Evolutionary conservation across 2,888 invertebrate genomes (phyloP).

Genomic region (Plebejus anna): DNA sequence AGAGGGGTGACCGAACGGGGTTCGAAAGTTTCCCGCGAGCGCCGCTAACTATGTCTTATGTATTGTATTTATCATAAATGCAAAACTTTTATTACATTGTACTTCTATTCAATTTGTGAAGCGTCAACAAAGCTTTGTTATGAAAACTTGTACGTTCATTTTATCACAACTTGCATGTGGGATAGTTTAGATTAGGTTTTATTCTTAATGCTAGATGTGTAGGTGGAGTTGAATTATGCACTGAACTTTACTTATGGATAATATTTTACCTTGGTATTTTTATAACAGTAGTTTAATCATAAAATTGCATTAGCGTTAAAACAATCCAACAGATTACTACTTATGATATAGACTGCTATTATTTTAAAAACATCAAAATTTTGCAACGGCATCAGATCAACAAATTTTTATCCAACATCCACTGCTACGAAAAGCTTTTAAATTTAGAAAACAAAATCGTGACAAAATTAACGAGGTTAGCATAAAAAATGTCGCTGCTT

Average conservation of each 20-base stretch:
- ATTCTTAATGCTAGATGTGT: background rate
- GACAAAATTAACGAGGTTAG: conserved; percentile 32
- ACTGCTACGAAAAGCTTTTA: conserved; percentile 9
- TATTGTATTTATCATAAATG: conserved; percentile 33
- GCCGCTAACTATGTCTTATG: conserved; percentile 37
- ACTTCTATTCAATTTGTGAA: conserved; percentile 55
- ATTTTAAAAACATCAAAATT: background rate
- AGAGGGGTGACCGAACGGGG: conserved; percentile 50
- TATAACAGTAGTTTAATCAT: too few species aligned
- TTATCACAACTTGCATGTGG: background rate
- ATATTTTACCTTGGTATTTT: background rate
- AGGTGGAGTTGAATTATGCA: background rate
- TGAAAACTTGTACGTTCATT: conserved; percentile 31
- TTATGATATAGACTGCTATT: background rate
- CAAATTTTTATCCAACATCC: background rate
- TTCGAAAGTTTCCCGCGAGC: conserved; percentile 41
- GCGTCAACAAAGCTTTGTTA: conserved; percentile 57
- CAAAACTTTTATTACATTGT: conserved; percentile 23
- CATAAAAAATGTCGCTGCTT: conserved; percentile 39
- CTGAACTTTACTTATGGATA: background rate
- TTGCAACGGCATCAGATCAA: background rate
- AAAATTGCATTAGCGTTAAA: too few species aligned
- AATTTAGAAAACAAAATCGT: conserved; percentile 25
- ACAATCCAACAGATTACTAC: too few species aligned
- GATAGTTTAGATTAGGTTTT: conserved; percentile 2